Evolutionary conservation across 1,140 invertebrate genomes (phyloP).

Genomic region (Bombyx mandarina): DNA sequence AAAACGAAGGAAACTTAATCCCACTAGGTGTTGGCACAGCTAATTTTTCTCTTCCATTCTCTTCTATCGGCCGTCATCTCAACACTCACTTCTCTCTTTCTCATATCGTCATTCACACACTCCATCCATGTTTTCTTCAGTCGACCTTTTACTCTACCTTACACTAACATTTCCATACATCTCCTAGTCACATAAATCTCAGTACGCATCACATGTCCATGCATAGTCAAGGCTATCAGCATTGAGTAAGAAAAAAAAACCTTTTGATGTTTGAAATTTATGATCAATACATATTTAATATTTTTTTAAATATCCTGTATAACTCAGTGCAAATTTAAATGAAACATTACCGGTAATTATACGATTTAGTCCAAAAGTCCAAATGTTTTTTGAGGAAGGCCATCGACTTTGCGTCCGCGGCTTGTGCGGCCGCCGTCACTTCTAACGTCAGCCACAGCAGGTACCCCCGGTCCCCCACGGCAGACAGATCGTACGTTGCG

Average conservation of each 20-base stretch:
- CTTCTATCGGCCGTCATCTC: too few species aligned
- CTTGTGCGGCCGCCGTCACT: conserved; percentile 77
- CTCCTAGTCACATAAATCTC: too few species aligned
- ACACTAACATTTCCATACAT: too few species aligned
- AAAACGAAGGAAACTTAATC: too few species aligned
- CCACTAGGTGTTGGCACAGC: too few species aligned
- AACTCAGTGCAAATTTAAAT: background rate
- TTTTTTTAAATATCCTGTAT: too few species aligned
- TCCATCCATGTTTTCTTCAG: too few species aligned
- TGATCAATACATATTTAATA: background rate
- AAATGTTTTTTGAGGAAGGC: conserved; percentile 82
- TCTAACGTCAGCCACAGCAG: conserved; percentile 87
- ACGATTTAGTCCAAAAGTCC: conserved; percentile 81
- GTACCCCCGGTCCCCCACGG: conserved; percentile 83
- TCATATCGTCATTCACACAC: too few species aligned
- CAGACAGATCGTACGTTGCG: conserved; percentile 76
- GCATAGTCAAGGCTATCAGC: background rate
- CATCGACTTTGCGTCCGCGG: conserved; percentile 74
- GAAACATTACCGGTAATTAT: conserved; percentile 76
- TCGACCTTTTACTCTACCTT: too few species aligned
- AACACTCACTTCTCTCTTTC: too few species aligned
- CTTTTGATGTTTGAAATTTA: background rate
- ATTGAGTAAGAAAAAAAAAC: background rate
- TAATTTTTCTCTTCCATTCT: too few species aligned
- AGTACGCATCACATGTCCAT: too few species aligned